Conservation (phyloP, 2,797 vertebrate genomes). For the Melopsittacus undulatus region DNA sequence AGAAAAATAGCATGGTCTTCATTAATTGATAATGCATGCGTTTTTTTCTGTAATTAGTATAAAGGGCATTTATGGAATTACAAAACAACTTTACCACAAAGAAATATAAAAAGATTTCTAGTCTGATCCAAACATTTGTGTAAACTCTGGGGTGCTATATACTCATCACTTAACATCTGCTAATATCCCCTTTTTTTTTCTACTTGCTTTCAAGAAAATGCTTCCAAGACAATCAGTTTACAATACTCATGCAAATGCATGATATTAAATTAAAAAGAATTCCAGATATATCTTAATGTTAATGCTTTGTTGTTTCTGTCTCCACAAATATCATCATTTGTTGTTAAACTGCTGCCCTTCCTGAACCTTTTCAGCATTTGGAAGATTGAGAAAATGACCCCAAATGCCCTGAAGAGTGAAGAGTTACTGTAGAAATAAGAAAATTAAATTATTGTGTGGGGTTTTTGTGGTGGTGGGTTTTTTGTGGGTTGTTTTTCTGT, state of each 20-base stretch:
- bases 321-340: slow-evolving; percentile 67
- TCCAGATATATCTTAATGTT: slow-evolving; percentile 12
- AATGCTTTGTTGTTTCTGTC: slow-evolving; percentile 57
- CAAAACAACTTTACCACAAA: not conserved
- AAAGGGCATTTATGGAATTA: not conserved
- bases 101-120: not conserved
- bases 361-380: slow-evolving; percentile 55
- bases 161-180: not conserved
- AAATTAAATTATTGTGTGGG: not conserved
- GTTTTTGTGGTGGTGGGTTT: not conserved
- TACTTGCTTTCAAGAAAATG: not conserved
- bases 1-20: not conserved
- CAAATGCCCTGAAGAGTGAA: slow-evolving; percentile 45
- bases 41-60: not conserved
- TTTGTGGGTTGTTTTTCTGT: too few relatives aligned
- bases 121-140: not conserved
- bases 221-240: not conserved
- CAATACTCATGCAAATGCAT: slow-evolving; percentile 9
- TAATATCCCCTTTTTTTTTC: not conserved
- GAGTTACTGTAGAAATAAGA: not conserved
- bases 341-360: slow-evolving; percentile 46
- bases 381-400: slow-evolving; percentile 49
- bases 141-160: not conserved
- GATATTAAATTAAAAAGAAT: slow-evolving; percentile 19
- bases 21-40: not conserved